Base-by-base conservation (phyloP, 2,797 vertebrate genomes). In the Gymnoscopelus microlampas region DNA sequence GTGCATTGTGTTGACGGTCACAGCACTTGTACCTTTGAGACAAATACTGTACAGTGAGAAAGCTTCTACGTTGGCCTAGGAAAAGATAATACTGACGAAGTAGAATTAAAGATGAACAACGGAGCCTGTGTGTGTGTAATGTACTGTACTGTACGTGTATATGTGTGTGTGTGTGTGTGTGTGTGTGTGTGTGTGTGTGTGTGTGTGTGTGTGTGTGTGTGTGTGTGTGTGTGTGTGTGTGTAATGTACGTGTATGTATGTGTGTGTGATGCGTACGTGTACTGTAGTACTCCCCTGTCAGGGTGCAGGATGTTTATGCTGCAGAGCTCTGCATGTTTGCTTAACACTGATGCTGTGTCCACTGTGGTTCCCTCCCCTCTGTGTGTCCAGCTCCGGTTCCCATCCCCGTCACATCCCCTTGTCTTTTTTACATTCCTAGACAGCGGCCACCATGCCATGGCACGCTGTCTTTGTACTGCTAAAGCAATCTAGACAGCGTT, bases 241-340 rank as follows among this genome's bases (percentile, higher is more conserved):
- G 55, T 8, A 8, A 19, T 57, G 24, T 32, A 26, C 11, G 23
- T 24, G 10, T 55, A 19, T 12, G 11, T 29, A 3, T 58, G 26
- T 4, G 8, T 48, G 58, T 15, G 15, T 1, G 47, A 19, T 32
- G 4, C 48, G n/a, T 48, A 47, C 51, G 60, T 63, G 60, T 53
- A 29, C 2, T 29, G 26, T 29, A 10, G 47, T 60, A 29, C 26
- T 49, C 63, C 32, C 63, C 60, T 13, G 60, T 35, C 63, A 60
- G 48, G 5, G 62, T 10, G 60, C 66, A 81, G 84, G 79, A 90
- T 86, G 89, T 93, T 90, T 88, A 67, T 68, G 63, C 74, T 85
- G 83, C 47, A n/a, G 66, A 78, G 60, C 78, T 72, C 63, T 54
- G 72, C 73, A 32, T 91, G 89, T 93, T 91, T 87, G 81, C 79